Base-by-base conservation (phyloP, 2,797 vertebrate genomes). In the Phoxinus dragarum region DNA sequence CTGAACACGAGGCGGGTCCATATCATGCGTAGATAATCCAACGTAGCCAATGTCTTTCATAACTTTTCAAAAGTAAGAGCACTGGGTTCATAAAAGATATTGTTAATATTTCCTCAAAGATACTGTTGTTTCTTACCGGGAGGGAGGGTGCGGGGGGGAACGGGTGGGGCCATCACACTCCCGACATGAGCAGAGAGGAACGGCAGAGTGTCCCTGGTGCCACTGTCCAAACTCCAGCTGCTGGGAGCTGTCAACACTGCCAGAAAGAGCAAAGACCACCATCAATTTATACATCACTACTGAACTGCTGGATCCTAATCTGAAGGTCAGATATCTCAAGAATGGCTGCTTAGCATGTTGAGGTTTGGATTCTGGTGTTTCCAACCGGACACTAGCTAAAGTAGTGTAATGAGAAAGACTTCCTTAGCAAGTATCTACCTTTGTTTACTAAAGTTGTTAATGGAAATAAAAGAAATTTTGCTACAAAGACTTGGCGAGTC, bases 201-300 rank as follows among this genome's bases (percentile, higher is more conserved):
- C 81, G 95, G 95, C 90, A 96, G 93, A 56, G 96, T 92, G 88
- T 97, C 96, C 90, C 92, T 92, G 90, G 96, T 96, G 89, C 96
- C 95, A 54, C 97, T 98, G 94, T 99, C 98, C 93, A 99, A 94
- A 94, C 96, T 97, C 98, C 98, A 99, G 95, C 97, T 98, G 93
- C 96, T 97, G 91, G 97, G 96, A 79, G 96, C 96, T 89, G 98
- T 96, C 93, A 98, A 97, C 84, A 94, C 97, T 98, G 93, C 91
- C 81, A 66, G 88, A 93, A 90, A 91, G 27, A 56, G 21, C 17
- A 38, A 23, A 61, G 31, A 64, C 34, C 31, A 10, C 6, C 36
- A 79, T 86, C 21, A 61, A 61, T 42, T 49, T 16, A 76, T 4
- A 54, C 47, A 56, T 76, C 38, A 56, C 31, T 34, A 75, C 3